Base-by-base conservation (phyloP, 2,797 vertebrate species). In the Sardinella longiceps region DNA sequence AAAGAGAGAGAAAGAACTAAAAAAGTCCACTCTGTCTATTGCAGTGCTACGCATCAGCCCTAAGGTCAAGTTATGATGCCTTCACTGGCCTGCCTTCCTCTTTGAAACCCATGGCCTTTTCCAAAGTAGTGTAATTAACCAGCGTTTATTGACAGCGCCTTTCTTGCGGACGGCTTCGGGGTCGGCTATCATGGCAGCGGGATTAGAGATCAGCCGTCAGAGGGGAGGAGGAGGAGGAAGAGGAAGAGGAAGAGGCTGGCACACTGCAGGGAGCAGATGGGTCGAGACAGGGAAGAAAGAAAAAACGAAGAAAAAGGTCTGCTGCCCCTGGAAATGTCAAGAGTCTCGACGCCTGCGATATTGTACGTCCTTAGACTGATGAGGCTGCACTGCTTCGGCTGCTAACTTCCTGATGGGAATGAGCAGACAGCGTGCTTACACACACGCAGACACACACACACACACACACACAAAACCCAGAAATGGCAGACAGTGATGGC, bases 381-480 rank as follows among this genome's bases (percentile, higher is more conserved):
- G 60, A 30, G 60, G 60, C 60, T 12, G 60, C 10, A 11, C 50
- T 51, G 50, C 18, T 20, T 25, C 58, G 58, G 5, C 1, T 25
- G 58, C 60, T 30, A 30, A 33, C 28, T 66, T 30, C 28, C 60
- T 66, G 60, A 66, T 28, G 33, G 9, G 60, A 7, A 30, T 30
- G 11, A 11, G 58, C 25, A 14, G 37, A 20, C 50, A 51, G 20
- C 46, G 12, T 12, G 11, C 46, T 2, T 15, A 51, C 50, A 51
- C 50, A 51, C 50, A 18, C 50, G 1, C 50, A 18, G 2, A 18
- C 45, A 39, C 66, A 46, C 51, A 74, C 58, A 74, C 77, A 66
- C 63, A 80, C 81, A 37, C 51, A 66, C 80, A 7, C 5, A 70
- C 23, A 81, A 56, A 86, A 10, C 56, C 53, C 23, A 60, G 56